These are phyloP conservation scores for Bos taurus DNA, from an alignment of 2,113 vertebrate genomes.

Conservation along the genomic window ARS-UCD2.0 NC_037330.1:80583501-80584000, in stretches of 20 bases:
- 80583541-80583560: not conserved
- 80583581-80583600: not conserved
- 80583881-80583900: not conserved
- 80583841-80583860: not conserved
- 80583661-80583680: not conserved
- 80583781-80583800: not conserved
- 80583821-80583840: slow-evolving; percentile 3
- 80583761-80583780: not conserved
- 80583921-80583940: slow-evolving; percentile 63
- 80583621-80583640: not conserved
- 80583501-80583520: not conserved
- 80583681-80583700: not conserved
- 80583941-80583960: slow-evolving; percentile 77
- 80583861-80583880: slow-evolving; percentile 41
- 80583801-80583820: not conserved
- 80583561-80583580: not conserved
- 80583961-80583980: slow-evolving; percentile 87
- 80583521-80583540: not conserved
- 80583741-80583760: not conserved
- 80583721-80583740: not conserved
- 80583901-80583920: slow-evolving; percentile 26
- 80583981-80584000: slow-evolving; percentile 69
- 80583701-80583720: not conserved
- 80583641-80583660: not conserved
- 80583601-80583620: not conserved